These are phyloP conservation scores for Thryonomys swinderianus DNA, from an alignment of 2,113 vertebrate genomes.

Conservation along the genomic window DNA sequence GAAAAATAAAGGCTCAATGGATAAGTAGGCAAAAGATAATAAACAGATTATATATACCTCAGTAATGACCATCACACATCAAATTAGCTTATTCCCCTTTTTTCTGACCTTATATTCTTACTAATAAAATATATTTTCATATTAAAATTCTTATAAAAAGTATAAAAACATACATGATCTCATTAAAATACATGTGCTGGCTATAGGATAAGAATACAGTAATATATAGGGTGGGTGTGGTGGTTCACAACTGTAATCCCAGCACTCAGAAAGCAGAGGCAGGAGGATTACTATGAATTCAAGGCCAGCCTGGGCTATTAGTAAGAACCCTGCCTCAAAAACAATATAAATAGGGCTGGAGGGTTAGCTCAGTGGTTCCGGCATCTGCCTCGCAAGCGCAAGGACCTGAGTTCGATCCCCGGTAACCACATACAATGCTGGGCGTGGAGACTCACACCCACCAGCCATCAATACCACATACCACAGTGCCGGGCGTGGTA, in stretches of 20 bases:
- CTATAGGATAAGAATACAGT: not conserved
- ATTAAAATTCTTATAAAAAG: slow-evolving; percentile 34
- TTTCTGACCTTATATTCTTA: not conserved
- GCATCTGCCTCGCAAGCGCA: no score
- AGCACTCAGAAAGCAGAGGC: not conserved
- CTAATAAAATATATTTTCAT: not conserved
- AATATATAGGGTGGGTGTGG: not conserved
- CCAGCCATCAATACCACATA: no score
- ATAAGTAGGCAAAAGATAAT: slow-evolving; percentile 42
- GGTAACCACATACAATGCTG: no score
- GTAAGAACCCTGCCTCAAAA: not conserved
- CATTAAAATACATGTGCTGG: not conserved
- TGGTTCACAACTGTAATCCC: not conserved
- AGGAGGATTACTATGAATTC: not conserved
- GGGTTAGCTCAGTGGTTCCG: no score
- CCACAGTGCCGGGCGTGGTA: no score
- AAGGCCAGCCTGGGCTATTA: not conserved
- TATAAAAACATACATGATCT: not conserved
- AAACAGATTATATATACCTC: not conserved
- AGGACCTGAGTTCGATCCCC: no score
- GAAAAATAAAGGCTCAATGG: not conserved
- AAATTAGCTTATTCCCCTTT: slow-evolving; percentile 24
- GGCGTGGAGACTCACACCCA: no score
- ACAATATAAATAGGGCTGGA: no score
- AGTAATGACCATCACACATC: not conserved